phyloP scores from a whole-genome alignment of 2,888 invertebrate species.

The Diarsia mendica region DNA sequence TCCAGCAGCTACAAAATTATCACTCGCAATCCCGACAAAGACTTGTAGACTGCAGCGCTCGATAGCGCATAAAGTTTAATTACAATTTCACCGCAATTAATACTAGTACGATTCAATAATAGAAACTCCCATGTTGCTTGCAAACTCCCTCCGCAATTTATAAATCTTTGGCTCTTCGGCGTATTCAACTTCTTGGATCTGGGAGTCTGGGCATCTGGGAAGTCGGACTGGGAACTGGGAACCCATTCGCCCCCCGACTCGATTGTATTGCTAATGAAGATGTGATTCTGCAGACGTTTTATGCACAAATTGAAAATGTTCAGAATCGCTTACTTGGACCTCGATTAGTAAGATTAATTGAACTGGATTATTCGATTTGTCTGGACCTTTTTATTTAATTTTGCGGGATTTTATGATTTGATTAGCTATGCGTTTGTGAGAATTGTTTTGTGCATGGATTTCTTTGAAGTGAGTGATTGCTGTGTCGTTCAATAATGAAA shows the following conservation, averaged over 20 bases:
- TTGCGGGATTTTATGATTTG: conserved; percentile 58
- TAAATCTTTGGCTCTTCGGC: conserved; percentile 64
- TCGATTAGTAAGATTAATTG: conserved; percentile 71
- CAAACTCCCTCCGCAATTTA: conserved; percentile 64
- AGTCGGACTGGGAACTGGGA: conserved; percentile 57
- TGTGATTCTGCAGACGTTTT: conserved; percentile 74
- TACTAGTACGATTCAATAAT: conserved; percentile 60
- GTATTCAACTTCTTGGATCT: conserved; percentile 73
- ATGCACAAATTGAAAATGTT: conserved; percentile 81
- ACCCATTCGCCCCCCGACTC: conserved; percentile 72
- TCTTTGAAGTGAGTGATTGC: conserved; percentile 19
- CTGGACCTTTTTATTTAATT: conserved; percentile 62
- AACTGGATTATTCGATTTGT: conserved; percentile 69
- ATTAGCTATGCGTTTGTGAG: conserved; percentile 48
- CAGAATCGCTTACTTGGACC: conserved; percentile 69
- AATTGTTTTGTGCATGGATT: conserved; percentile 45
- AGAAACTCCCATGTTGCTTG: conserved; percentile 59
- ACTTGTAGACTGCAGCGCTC: conserved; percentile 50
- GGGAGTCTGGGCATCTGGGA: conserved; percentile 72
- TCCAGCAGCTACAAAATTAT: conserved; percentile 4
- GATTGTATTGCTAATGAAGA: conserved; percentile 85
- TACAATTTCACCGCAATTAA: conserved; percentile 66
- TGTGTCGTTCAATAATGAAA: not conserved
- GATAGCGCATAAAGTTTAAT: conserved; percentile 60
- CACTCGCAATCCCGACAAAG: conserved; percentile 38